Conservation (phyloP, 2,888 invertebrate species). For the Bhutanitis thaidina region DNA sequence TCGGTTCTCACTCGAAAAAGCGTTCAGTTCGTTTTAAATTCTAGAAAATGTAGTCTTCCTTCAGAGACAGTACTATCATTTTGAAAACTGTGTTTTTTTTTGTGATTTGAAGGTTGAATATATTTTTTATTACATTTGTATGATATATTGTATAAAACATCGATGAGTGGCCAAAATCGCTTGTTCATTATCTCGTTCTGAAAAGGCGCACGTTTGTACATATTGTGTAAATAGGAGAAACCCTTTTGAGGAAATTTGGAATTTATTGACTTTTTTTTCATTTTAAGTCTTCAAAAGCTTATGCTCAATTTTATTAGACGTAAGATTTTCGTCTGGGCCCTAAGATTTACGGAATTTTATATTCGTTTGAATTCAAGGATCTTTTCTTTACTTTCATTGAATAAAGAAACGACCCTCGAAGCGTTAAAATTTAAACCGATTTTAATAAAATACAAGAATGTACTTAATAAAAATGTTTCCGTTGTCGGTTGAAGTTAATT, state of each 20-base stretch:
- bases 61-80: constrained; percentile 29
- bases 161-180: constrained; percentile 67
- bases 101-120: constrained; percentile 42
- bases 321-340: constrained; percentile 49
- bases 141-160: constrained; percentile 25
- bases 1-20: constrained; percentile 36
- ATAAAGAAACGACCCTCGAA: background rate
- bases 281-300: constrained; percentile 69
- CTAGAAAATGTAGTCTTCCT: constrained; percentile 64
- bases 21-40: constrained; percentile 26
- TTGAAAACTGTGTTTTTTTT: constrained; percentile 45
- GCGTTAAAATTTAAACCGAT: constrained; percentile 8
- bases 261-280: constrained; percentile 52
- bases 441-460: constrained; percentile 17
- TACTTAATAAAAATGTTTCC: constrained; percentile 31
- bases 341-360: constrained; percentile 42
- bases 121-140: constrained; percentile 37
- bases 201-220: constrained; percentile 65
- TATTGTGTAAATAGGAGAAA: constrained; percentile 71
- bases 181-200: constrained; percentile 44
- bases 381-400: background rate
- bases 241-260: constrained; percentile 58
- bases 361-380: constrained; percentile 11
- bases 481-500: constrained; percentile 33
- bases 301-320: constrained; percentile 74